These are phyloP conservation scores for Chiloscyllium punctatum DNA, from an alignment of 2,797 vertebrate genomes.

Conservation along the genomic window DNA sequence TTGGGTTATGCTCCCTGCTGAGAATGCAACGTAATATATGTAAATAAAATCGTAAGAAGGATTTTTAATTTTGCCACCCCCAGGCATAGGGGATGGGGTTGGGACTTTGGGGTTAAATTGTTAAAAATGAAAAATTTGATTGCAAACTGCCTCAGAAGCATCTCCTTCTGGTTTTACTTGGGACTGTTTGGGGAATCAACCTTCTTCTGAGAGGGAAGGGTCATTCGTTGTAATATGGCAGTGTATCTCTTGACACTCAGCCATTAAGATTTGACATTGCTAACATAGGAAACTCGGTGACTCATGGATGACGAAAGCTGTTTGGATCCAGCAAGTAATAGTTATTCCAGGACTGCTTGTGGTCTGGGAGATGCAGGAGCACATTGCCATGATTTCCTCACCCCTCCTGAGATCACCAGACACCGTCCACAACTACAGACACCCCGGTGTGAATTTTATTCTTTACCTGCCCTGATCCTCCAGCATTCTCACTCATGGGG, in stretches of 20 bases:
- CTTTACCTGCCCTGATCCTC: background rate
- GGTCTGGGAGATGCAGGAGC: background rate
- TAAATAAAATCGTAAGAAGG: background rate
- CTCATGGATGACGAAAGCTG: background rate
- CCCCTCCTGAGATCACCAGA: background rate
- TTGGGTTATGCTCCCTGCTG: too few species aligned
- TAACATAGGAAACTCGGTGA: background rate
- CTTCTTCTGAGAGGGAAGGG: background rate
- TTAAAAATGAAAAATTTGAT: background rate
- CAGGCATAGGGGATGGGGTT: background rate
- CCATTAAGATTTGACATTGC: background rate
- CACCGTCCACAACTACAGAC: background rate
- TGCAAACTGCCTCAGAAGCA: background rate
- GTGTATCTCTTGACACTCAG: background rate
- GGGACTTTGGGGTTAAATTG: background rate
- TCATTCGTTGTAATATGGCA: background rate
- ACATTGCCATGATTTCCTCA: background rate
- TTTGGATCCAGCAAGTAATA: background rate
- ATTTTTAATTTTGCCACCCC: background rate
- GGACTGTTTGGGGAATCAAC: background rate
- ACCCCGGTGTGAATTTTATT: background rate
- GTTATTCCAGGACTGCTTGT: background rate
- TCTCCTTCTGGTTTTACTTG: background rate
- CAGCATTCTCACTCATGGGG: background rate
- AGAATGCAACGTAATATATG: background rate